Evolutionary conservation across 2,113 vertebrate genomes (phyloP), one percentile per base, ranked within the genome.

Genomic region (Proterorhinus semilunaris): DNA sequence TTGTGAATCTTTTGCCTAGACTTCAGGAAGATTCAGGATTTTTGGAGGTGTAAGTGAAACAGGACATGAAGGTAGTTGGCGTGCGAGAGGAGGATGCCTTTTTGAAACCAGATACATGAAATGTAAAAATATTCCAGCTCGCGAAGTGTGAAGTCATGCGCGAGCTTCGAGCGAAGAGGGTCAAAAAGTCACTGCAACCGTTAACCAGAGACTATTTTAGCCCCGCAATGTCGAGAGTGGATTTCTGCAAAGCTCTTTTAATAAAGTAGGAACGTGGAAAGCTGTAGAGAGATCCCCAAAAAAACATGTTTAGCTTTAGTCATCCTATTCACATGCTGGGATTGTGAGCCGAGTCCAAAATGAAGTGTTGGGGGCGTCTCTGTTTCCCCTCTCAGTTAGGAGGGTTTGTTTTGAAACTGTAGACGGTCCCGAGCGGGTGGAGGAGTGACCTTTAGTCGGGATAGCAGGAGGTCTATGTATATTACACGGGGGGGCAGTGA

Each of bases 321-420:
- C 8, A 16, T 16, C 10, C 3, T 8, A 27, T 6, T 55, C 10
- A 21, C 27, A 11, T 55, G 53, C 10, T 21, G 11, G 16, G 5
- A 17, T 36, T 27, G 53, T 55, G 27, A 55, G 53, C 10, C 17
- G 11, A 55, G 53, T 55, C 16, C 17, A 10, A 55, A 27, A 17
- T 27, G 4, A 9, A 10, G 53, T 27, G 53, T 15, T 8, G 12
- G 27, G 57, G 57, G 36, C 36, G 36, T 43, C 57, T 43, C 55
- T 13, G 49, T 47, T 58, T 6, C 8, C 55, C 6, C 57, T 15
- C 36, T 7, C 12, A 2, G 27, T 59, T 15, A 5, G 57, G 57
- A 12, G 36, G 12, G 36, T 43, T 59, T 59, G 57, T 59, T 59
- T 59, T 59, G 57, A 59, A 59, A 59, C 57, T 13, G 10, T 36